Evolutionary conservation across 2,888 invertebrate genomes (phyloP), one percentile per base, ranked within the genome.

Genomic region (Sinopyrophorus schimmeli): DNA sequence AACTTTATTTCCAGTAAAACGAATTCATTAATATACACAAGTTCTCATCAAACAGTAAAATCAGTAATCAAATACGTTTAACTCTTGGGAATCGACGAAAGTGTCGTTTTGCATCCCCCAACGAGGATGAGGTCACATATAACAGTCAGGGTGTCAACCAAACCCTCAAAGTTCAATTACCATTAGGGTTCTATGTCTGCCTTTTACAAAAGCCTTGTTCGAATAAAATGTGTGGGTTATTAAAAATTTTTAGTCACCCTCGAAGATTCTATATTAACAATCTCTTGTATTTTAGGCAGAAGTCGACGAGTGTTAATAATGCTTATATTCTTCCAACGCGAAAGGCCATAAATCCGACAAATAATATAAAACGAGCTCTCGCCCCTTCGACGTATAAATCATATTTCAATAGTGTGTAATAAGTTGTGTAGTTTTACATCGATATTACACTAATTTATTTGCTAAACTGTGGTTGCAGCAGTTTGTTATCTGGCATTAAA

Each of bases 401-500:
- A 53, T 49, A 51, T 38, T 48, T 56, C 51, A 54, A 54, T 56
- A 56, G 44, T 43, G 50, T 38, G 46, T 23, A 10, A 31, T 18
- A 27, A 9, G 16, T 37, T 31, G 39, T 46, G 32, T 46, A 37
- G 32, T 46, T 49, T 46, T 32, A 30, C 43, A 49, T 52, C 47
- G 23, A 34, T 34, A 31, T 32, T 38, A 42, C 32, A 24, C 43
- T 55, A 58, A 57, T 54, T 58, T 55, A 59, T 47, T 35, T 44
- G 37, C 21, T 30, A 44, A 55, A 56, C 32, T 55, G 58, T 61
- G 50, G 47, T 35, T 50, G 46, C 58, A 54, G 59, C 57, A 55
- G 59, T 61, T 61, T 55, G 59, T 57, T 60, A 61, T 61, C 60
- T 44, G n/a, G n/a, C n/a, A n/a, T n/a, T n/a, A n/a, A n/a, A n/a